Percentiles rank a stretch among this genome's conserved stretches.
Conservation (phyloP, 2,113 vertebrate species). For the Neolamprologus longior region DNA sequence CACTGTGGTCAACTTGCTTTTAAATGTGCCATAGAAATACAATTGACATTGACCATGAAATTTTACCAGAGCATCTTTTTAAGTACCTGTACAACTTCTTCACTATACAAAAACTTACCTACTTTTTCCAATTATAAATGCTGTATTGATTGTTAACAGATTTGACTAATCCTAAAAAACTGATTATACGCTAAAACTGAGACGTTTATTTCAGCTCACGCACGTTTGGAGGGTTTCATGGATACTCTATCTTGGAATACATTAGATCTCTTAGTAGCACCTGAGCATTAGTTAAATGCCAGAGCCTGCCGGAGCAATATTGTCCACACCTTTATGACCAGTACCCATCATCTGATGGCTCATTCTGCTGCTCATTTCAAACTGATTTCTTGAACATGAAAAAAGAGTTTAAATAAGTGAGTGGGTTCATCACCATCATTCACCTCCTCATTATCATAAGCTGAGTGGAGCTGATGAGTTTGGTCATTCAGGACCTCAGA, state of each 20-base stretch:
- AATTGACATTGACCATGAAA: background rate
- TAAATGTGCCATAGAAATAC: background rate
- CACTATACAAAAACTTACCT: fast-evolving
- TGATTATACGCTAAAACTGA: background rate
- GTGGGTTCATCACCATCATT: background rate
- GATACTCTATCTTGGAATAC: fast-evolving
- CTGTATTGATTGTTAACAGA: background rate
- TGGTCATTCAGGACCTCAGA: background rate
- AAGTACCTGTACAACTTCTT: fast-evolving
- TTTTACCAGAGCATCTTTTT: background rate
- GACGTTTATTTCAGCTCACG: background rate
- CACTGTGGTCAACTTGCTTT: background rate
- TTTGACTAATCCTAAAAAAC: background rate
- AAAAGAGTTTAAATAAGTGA: background rate
- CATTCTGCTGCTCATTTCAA: background rate
- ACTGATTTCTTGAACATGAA: background rate
- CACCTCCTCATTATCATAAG: background rate
- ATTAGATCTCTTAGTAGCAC: fast-evolving
- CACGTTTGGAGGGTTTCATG: background rate
- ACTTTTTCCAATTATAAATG: background rate
- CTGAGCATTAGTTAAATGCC: background rate
- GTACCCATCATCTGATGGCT: background rate
- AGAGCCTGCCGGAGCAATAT: fast-evolving
- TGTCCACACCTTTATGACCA: background rate
- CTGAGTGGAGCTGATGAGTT: background rate